Percentiles rank a stretch among this genome's conserved stretches.
phyloP scores from a whole-genome alignment of 1,140 invertebrate species.

The Cecropterus lyciades region DNA sequence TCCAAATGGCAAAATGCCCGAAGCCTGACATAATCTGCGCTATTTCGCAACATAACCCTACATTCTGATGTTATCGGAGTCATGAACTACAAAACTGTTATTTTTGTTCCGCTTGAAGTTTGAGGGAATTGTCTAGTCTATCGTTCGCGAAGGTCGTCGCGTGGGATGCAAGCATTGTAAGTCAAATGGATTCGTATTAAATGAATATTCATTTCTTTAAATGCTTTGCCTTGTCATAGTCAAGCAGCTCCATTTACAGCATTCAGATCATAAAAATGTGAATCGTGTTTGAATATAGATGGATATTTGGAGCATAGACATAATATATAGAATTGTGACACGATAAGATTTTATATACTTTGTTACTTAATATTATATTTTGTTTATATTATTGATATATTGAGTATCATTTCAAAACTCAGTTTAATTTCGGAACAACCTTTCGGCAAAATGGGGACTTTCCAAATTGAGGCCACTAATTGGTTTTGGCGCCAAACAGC shows the following conservation, averaged over 20 bases:
- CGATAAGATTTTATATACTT: not conserved
- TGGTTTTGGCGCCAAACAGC: constrained; percentile 30
- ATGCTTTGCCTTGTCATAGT: constrained; percentile 3
- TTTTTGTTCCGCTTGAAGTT: constrained; percentile 22
- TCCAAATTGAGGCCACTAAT: constrained; percentile 25
- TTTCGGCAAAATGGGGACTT: constrained; percentile 22
- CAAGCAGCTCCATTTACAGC: not conserved
- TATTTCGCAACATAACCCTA: constrained; percentile 39
- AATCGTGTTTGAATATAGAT: too few relatives aligned
- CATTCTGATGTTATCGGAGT: constrained; percentile 43
- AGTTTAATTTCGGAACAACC: constrained; percentile 1
- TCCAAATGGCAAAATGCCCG: constrained; percentile 57
- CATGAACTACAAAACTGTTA: constrained; percentile 31
- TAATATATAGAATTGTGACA: not conserved
- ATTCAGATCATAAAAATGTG: too few relatives aligned
- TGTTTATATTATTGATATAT: not conserved
- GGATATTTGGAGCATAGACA: not conserved
- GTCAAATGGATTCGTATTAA: constrained; percentile 1
- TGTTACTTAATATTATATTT: not conserved
- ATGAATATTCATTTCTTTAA: constrained; percentile 1
- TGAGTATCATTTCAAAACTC: not conserved
- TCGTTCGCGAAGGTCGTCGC: constrained; percentile 17
- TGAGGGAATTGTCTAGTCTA: constrained; percentile 13
- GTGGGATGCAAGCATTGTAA: constrained; percentile 8
- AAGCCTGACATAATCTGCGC: constrained; percentile 42